Evolutionary conservation across 2,113 vertebrate genomes (phyloP), one percentile per base, ranked within the genome.

Genomic region (Hyaena hyaena): DNA sequence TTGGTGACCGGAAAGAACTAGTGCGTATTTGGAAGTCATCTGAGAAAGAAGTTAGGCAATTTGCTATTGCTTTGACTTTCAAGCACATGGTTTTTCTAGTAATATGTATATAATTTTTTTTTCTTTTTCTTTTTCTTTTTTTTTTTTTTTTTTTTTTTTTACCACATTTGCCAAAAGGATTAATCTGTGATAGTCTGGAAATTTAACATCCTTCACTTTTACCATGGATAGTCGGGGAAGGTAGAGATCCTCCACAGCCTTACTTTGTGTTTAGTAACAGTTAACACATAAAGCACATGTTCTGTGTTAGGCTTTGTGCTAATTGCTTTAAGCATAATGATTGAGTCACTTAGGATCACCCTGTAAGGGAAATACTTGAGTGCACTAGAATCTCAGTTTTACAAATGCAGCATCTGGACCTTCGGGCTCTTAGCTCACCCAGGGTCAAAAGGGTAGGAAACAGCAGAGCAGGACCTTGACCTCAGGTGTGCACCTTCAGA

Each of bases 281-380:
- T 39, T 19, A 48, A 24, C 12, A 10, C 1, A 2, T 2, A 4
- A 45, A 58, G 48, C 43, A 1, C 2, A 5, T 4, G 7, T 33
- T 81, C 58, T 26, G 15, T 63, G 61, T 35, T 43, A 31, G 61
- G 68, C 26, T 82, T 61, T 31, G 10, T 39, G 33, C 11, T 55
- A 4, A 39, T 53, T 77, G 61, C 90, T n/a, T 90, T 85, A 17
- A 55, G 39, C 58, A 2, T 5, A 61, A 61, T 61, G 33, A 16
- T 7, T 15, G 35, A n/a, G 88, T 88, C 39, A 17, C 7, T 87
- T 19, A 0, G 4, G n/a, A 15, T 31, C 26, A 21, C 43, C 0
- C 35, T 33, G 0, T 33, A 39, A 16, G 39, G 76, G n/a, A 0
- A 1, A 4, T 23, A 11, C 33, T 66, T 1, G 55, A 2, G 35